Percentiles rank a stretch among this genome's conserved stretches.
Evolutionary conservation across 2,113 vertebrate species (phyloP).

Genomic region (Myrmophylax atrothorax): DNA sequence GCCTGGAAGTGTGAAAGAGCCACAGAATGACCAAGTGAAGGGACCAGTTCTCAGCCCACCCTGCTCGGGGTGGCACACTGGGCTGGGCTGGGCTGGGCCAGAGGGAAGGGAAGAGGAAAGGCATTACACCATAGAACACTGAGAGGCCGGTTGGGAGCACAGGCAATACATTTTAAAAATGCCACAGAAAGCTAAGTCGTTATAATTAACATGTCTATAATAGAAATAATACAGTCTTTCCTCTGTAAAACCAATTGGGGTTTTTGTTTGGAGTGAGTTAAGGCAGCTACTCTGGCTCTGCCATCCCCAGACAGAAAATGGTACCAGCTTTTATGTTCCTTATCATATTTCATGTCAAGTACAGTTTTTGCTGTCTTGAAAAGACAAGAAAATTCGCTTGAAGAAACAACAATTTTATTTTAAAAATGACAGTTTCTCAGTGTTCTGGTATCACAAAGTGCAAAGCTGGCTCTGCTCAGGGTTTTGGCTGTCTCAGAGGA

Average conservation of each 20-base stretch:
- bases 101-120: background rate
- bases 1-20: background rate
- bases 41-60: background rate
- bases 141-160: background rate
- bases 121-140: background rate
- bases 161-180: background rate
- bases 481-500: background rate
- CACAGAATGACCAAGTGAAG: background rate
- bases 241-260: background rate
- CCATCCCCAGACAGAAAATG: background rate
- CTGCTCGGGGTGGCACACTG: fast-evolving
- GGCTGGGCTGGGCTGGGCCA: background rate
- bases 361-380: background rate
- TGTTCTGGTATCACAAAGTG: too few relatives aligned
- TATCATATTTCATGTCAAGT: fast-evolving
- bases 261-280: background rate
- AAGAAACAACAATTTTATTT: background rate
- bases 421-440: background rate
- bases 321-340: background rate
- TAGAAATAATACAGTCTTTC: background rate
- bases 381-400: background rate
- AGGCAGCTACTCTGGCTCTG: background rate
- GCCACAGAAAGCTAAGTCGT: background rate
- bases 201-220: background rate
- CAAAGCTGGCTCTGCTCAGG: background rate